phyloP scores from a whole-genome alignment of 2,888 invertebrate species.

The Scaptomyza cyrtandrae region DNA sequence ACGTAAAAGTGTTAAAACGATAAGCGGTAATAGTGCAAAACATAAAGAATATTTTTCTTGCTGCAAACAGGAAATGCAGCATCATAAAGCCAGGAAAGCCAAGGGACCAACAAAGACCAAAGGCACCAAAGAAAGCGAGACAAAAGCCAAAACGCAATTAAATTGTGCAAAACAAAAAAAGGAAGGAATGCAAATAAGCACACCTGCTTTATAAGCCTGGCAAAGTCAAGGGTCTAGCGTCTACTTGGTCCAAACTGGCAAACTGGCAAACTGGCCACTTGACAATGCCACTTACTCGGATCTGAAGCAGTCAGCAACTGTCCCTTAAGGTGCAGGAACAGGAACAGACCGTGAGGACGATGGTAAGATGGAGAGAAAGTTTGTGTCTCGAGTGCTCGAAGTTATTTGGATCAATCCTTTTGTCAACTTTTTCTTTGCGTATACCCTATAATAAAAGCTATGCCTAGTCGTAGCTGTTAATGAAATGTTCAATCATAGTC shows the following conservation, averaged over 20 bases:
- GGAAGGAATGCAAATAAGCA: constrained; percentile 47
- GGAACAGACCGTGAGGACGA: background rate
- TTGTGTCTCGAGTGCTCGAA: constrained; percentile 36
- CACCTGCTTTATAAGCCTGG: constrained; percentile 38
- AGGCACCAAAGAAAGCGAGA: constrained; percentile 10
- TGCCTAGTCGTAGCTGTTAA: too few relatives aligned
- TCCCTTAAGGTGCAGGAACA: constrained; percentile 15
- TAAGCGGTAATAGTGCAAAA: constrained; percentile 58
- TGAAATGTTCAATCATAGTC: too few relatives aligned
- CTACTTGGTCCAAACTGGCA: constrained; percentile 17
- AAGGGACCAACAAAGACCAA: constrained; percentile 9
- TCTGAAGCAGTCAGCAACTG: constrained; percentile 30
- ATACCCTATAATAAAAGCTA: constrained; percentile 1
- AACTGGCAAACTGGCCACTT: constrained; percentile 28
- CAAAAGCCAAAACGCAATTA: constrained; percentile 56
- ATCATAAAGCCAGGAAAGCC: constrained; percentile 40
- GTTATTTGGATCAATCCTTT: constrained; percentile 27
- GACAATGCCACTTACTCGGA: constrained; percentile 37
- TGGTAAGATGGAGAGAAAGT: background rate
- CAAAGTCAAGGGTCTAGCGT: background rate
- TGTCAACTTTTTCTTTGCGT: background rate
- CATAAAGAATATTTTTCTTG: constrained; percentile 54
- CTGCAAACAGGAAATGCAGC: constrained; percentile 54
- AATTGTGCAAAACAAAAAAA: constrained; percentile 15
- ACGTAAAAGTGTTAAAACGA: constrained; percentile 76